Conservation (phyloP, 2,113 vertebrate species). For the Myiagra hebetior region DNA sequence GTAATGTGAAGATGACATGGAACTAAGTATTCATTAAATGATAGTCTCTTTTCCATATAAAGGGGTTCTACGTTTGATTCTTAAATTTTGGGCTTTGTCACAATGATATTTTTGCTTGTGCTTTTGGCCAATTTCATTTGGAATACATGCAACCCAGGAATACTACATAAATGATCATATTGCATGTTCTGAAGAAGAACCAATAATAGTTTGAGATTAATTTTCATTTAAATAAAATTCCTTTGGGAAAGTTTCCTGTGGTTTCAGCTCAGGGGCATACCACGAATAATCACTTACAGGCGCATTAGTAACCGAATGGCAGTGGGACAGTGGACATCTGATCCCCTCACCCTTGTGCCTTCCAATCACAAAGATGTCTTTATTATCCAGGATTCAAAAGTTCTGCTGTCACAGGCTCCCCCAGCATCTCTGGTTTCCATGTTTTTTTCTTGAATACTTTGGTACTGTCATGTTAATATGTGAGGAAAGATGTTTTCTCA, state of each 20-base stretch:
- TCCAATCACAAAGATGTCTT: constrained; percentile 65
- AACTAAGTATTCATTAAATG: neutral
- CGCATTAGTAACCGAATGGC: neutral
- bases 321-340: constrained; percentile 30
- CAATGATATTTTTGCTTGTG: neutral
- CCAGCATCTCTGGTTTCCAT: constrained; percentile 52
- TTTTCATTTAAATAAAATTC: constrained; percentile 34
- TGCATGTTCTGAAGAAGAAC: neutral
- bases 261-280: neutral
- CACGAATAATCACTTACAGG: constrained; percentile 36
- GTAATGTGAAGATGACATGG: neutral
- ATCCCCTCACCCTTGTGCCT: constrained; percentile 20
- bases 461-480: constrained; percentile 9
- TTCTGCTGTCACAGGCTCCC: constrained; percentile 36
- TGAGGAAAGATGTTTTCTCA: constrained; percentile 8
- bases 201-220: neutral
- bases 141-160: neutral
- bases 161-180: neutral
- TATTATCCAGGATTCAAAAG: constrained; percentile 53
- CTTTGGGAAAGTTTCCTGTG: neutral
- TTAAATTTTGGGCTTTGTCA: neutral
- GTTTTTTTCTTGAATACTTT: constrained; percentile 3
- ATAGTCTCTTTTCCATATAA: neutral
- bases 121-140: neutral
- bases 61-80: neutral